Base-by-base conservation (phyloP, 1,140 invertebrate genomes). In the Neotoxoptera formosana region DNA sequence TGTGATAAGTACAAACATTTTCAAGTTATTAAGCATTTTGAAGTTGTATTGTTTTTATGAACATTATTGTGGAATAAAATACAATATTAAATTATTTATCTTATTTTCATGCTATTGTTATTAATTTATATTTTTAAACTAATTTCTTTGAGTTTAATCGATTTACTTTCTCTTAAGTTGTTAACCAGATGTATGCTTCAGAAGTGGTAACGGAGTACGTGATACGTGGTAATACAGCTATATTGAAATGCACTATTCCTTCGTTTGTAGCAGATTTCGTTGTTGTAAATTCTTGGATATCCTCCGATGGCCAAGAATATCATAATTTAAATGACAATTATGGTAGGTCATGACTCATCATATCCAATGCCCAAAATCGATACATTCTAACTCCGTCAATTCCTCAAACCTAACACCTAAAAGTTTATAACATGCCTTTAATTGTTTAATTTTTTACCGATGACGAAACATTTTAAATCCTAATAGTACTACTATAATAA, bases 171-270 rank as follows among this genome's bases (percentile, higher is more conserved):
- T 30, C 96, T 96, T 86, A 96, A 98, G 98, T 99, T 95, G 97
- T 98, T 56, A 97, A 97, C 95, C 98, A 98, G 95, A 97, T 97
- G 95, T 99, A 98, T 95, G 97, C 98, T 95, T 97, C 98, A 41
- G 97, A 98, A 95, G 97, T 98, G 90, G 97, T 98, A n/a, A 98
- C 98, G 81, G 98, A 98, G 94, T 98, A 98, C 95, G 98, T 98
- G 48, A 99, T 99, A 94, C 96, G 97, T 93, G 98, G 98, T 90
- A 99, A 99, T 95, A 97, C 98, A 86, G 98, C 98, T 41, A 97
- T 99, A 89, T 95, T 99, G 81, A 98, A 98, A 95, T 99, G 98
- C 95, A 98, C 97, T 94, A 98, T 99, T 94, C 98, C 98, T 34
- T 97, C 97, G 93, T 99, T 98, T 95, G 98, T 99, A 81, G 97